These are phyloP conservation scores for Phenganax subtilis DNA, from an alignment of 92 coral and sea anemone species.

Conservation along the genomic window DNA sequence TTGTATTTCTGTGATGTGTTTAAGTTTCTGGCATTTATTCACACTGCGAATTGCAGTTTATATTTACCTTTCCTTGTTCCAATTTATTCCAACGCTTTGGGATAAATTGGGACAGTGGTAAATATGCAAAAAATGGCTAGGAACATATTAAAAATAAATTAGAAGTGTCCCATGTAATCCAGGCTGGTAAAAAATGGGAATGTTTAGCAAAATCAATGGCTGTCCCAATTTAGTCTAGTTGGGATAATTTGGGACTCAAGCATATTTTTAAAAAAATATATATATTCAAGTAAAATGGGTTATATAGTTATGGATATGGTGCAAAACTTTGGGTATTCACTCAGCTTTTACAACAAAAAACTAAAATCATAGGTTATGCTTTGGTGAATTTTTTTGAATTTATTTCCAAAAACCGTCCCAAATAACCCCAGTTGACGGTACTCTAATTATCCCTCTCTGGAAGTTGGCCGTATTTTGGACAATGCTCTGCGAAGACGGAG, in stretches of 20 bases:
- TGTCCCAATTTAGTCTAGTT: background rate
- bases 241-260: slow-evolving; percentile 2
- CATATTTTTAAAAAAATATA: background rate
- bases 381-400: background rate
- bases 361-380: background rate
- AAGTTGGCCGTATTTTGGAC: slow-evolving; percentile 37
- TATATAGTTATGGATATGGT: background rate
- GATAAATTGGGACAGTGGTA: background rate
- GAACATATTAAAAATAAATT: background rate
- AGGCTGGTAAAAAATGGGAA: background rate
- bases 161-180: slow-evolving; percentile 7
- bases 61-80: background rate
- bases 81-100: too few species aligned
- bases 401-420: background rate
- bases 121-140: background rate
- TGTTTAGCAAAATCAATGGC: background rate
- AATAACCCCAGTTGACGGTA: slow-evolving; percentile 18
- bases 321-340: background rate
- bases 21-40: background rate
- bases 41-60: background rate
- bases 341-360: background rate
- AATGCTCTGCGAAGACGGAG: slow-evolving; percentile 29
- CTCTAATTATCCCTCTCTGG: slow-evolving; percentile 25
- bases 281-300: background rate
- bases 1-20: background rate